phyloP scores from a whole-genome alignment of 2,797 vertebrate species.

The Lepilemur septentrionalis region DNA sequence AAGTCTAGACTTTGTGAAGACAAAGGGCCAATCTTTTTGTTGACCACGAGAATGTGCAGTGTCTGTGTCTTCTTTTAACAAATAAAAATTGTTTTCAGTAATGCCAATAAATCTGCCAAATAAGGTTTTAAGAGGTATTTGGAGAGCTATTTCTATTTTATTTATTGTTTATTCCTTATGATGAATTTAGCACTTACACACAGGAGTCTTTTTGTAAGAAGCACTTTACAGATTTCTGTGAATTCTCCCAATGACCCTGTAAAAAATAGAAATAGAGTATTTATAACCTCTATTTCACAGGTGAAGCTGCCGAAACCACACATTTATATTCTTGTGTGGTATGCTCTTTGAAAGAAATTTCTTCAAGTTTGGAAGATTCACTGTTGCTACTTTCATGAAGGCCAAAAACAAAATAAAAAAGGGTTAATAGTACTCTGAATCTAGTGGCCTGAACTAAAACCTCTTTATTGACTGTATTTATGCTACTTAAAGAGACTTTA shows the following conservation, averaged over 20 bases:
- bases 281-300: slow-evolving; percentile 67
- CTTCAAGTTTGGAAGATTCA: slow-evolving; percentile 32
- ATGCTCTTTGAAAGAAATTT: slow-evolving; percentile 43
- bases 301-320: slow-evolving; percentile 47
- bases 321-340: slow-evolving; percentile 50
- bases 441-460: not conserved
- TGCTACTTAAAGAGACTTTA: not conserved
- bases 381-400: not conserved
- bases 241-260: slow-evolving; percentile 46
- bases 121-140: slow-evolving; percentile 9
- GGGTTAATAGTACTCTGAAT: not conserved
- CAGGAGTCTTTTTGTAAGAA: slow-evolving; percentile 41
- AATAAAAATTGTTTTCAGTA: slow-evolving; percentile 31
- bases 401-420: not conserved
- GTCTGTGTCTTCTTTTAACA: slow-evolving; percentile 25
- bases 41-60: not conserved
- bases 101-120: not conserved
- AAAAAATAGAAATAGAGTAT: slow-evolving; percentile 65
- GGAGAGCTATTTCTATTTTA: slow-evolving; percentile 38
- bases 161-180: slow-evolving; percentile 54
- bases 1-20: not conserved
- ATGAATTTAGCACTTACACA: slow-evolving; percentile 61
- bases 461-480: not conserved
- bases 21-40: not conserved
- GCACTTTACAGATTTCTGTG: slow-evolving; percentile 45